Evolutionary conservation across 2,888 invertebrate species (phyloP).

Genomic region (Acrocera orbiculus): DNA sequence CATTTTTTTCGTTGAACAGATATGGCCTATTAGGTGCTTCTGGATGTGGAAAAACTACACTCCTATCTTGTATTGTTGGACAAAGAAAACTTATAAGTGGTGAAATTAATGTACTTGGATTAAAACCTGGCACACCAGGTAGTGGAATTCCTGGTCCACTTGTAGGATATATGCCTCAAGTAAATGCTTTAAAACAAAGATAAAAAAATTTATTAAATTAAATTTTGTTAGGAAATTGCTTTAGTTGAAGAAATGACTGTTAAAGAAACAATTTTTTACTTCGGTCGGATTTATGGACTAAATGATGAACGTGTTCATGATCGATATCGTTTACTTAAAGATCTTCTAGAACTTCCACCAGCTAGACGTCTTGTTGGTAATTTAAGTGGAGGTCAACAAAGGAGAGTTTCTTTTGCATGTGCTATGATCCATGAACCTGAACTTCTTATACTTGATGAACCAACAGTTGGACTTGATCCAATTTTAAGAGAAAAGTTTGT

Average conservation of each 20-base stretch:
- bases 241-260: constrained; percentile 64
- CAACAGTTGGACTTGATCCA: constrained; percentile 88
- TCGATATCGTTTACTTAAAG: constrained; percentile 47
- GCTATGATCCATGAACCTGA: constrained; percentile 79
- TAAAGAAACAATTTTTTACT: constrained; percentile 67
- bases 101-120: constrained; percentile 55
- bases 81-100: constrained; percentile 54
- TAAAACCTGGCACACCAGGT: constrained; percentile 45
- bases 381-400: constrained; percentile 78
- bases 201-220: not conserved
- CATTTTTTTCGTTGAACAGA: constrained; percentile 26
- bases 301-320: constrained; percentile 42
- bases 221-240: constrained; percentile 47
- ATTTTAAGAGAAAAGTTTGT: constrained; percentile 60
- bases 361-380: constrained; percentile 45
- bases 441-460: constrained; percentile 77
- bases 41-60: constrained; percentile 80
- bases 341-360: constrained; percentile 59
- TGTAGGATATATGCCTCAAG: constrained; percentile 82
- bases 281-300: constrained; percentile 73
- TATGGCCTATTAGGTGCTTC: constrained; percentile 80
- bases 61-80: constrained; percentile 71
- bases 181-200: constrained; percentile 6
- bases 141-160: constrained; percentile 51
- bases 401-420: constrained; percentile 75